These are phyloP conservation scores for Trichogramma dendrolimi DNA, from an alignment of 2,888 invertebrate species.

Conservation along the genomic window DNA sequence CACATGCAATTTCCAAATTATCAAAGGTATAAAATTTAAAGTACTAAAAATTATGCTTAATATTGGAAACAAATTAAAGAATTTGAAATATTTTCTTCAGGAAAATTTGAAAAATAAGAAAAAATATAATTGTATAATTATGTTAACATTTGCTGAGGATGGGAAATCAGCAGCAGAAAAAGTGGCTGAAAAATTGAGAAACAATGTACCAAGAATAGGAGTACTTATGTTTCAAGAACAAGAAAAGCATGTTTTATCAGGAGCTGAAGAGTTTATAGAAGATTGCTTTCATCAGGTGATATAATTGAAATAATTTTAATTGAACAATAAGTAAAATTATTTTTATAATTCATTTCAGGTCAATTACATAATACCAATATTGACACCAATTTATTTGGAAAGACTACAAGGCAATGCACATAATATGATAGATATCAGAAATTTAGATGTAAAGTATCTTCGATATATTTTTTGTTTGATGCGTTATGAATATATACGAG, in stretches of 20 bases:
- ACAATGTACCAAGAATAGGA: conserved; percentile 47
- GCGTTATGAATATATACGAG: conserved; percentile 39
- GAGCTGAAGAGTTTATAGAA: conserved; percentile 57
- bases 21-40: too few species aligned
- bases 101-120: conserved; percentile 8
- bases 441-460: conserved; percentile 39
- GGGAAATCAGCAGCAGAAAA: conserved; percentile 54
- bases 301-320: conserved; percentile 2
- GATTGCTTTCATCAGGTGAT: conserved; percentile 59
- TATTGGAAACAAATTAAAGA: not conserved
- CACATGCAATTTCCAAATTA: too few species aligned
- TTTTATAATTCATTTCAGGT: conserved; percentile 49
- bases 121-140: conserved; percentile 43
- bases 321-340: conserved; percentile 1
- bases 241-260: conserved; percentile 55
- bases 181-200: conserved; percentile 54
- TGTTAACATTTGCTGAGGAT: conserved; percentile 58
- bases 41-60: not conserved
- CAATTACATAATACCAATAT: conserved; percentile 57
- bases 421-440: conserved; percentile 25
- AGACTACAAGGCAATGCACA: conserved; percentile 51
- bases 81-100: not conserved
- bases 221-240: conserved; percentile 53
- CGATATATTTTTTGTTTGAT: conserved; percentile 42
- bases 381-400: conserved; percentile 56